Evolutionary conservation across 2,113 vertebrate species (phyloP), one percentile per base, ranked within the genome.

Genomic region (Prietella phreatophila): DNA sequence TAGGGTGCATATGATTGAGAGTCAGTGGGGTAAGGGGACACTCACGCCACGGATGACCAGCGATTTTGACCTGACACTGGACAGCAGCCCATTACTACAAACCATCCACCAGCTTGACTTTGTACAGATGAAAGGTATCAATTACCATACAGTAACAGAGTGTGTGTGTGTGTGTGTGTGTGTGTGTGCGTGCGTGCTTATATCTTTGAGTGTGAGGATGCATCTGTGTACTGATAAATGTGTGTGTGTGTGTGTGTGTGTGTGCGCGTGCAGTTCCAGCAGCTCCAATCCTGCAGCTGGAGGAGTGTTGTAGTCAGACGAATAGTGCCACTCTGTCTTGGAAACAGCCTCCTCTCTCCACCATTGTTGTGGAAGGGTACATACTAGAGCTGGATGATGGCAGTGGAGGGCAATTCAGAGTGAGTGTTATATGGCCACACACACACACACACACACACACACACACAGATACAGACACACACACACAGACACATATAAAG

Each of bases 71-170:
- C 92, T 99, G 65, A 99, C 97, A 56, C 96, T 99, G 85, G 98
- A 99, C 95, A 99, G 96, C 0, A 97, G 97, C 1, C 97, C 98
- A 0, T 94, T 99, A 86, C 95, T 99, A 17, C 98, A 99, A 89
- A 98, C 97, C 88, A 99, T 99, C 91, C 98, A 99, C 86, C 98
- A 99, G 95, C 97, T 99, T 0, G 98, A 99, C 95, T 99, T 99
- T 0, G 96, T 99, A 27, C 98, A 99, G 93, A 97, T 99, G 97
- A 99, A 99, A 97, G 97, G 98, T 99, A 94, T 39, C 20, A 78
- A 39, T 61, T 22, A 5, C n/a, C 47, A 36, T 19, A 8, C 14
- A n/a, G 2, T 53, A 81, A 71, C 2, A 56, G 50, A 50, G 56
- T 20, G 36, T 76, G 42, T 78, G 4, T 84, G 27, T 33, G 25